Percentiles rank a stretch among this genome's conserved stretches.
Evolutionary conservation across 2,888 invertebrate species (phyloP).

Genomic region (Germaria angustata): DNA sequence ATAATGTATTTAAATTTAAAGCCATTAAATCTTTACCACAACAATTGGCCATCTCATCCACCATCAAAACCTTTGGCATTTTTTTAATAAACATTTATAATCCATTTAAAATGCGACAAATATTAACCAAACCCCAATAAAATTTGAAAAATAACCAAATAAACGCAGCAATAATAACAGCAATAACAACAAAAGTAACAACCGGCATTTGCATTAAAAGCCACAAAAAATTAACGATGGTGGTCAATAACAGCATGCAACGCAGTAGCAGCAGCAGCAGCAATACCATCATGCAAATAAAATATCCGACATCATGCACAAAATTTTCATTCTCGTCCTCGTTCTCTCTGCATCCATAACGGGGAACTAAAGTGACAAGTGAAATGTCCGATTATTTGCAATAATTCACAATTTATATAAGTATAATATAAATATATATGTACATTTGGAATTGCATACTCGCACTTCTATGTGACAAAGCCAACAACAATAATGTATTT

Average conservation of each 20-base stretch:
- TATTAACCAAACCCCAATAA: slow-evolving; percentile 64
- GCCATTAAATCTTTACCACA: slow-evolving; percentile 36
- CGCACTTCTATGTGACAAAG: neutral
- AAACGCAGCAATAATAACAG: slow-evolving; percentile 38
- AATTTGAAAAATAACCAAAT: slow-evolving; percentile 61
- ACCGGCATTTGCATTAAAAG: slow-evolving; percentile 66
- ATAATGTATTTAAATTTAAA: slow-evolving; percentile 39
- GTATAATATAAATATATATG: slow-evolving; percentile 2
- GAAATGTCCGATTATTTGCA: slow-evolving; percentile 79
- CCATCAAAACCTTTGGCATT: slow-evolving; percentile 30
- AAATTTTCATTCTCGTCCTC: neutral
- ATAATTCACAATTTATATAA: slow-evolving; percentile 72
- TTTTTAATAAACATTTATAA: slow-evolving; percentile 66
- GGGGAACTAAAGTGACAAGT: slow-evolving; percentile 76
- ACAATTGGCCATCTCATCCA: slow-evolving; percentile 10
- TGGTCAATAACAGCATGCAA: slow-evolving; percentile 64
- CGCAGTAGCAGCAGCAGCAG: neutral
- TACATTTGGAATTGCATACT: neutral
- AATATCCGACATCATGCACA: slow-evolving; percentile 9
- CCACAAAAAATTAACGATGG: slow-evolving; percentile 67
- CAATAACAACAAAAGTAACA: slow-evolving; percentile 29
- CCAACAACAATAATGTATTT: slow-evolving; percentile 60
- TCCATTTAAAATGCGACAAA: slow-evolving; percentile 67
- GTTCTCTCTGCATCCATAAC: neutral
- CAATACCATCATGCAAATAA: neutral